phyloP scores from a whole-genome alignment of 2,888 invertebrate species.

The Caenorhabditis sulstoni region DNA sequence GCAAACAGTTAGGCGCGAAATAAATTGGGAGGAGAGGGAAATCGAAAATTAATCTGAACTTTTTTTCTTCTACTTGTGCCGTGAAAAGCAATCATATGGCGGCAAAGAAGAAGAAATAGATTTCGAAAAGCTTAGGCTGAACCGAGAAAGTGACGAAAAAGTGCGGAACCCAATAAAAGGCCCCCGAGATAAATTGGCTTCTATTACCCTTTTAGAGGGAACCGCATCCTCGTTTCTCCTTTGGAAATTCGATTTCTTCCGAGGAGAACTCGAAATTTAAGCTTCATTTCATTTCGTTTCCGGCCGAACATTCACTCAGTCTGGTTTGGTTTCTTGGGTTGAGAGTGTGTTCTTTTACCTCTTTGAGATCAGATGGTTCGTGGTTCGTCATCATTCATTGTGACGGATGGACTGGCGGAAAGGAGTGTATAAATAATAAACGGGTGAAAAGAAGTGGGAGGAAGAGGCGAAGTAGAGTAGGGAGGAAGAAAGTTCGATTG shows the following conservation, averaged over 20 bases:
- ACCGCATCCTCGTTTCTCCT: no score
- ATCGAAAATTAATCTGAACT: neutral
- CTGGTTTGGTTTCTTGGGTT: no score
- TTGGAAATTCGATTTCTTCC: no score
- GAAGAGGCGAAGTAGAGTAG: no score
- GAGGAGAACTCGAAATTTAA: no score
- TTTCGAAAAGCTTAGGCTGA: no score
- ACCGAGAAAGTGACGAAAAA: slow-evolving; percentile 4
- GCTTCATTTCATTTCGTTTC: slow-evolving; percentile 13
- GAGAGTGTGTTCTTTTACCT: no score
- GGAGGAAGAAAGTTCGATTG: slow-evolving; percentile 34
- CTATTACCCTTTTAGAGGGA: neutral
- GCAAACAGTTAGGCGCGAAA: slow-evolving; percentile 53
- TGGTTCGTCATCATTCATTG: neutral
- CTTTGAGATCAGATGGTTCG: no score
- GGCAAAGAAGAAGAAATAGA: no score
- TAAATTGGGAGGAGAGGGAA: slow-evolving; percentile 12
- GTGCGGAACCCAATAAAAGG: neutral
- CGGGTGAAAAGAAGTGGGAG: no score
- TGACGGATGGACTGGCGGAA: slow-evolving; percentile 14
- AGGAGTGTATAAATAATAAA: slow-evolving; percentile 24
- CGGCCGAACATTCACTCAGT: slow-evolving; percentile 14
- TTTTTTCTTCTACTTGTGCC: neutral
- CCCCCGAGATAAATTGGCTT: neutral
- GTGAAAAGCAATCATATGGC: neutral